A percentile compares a stretch with the other conserved stretches of the same genome.
These are phyloP conservation scores for Penaeus vannamei DNA, from an alignment of 1,140 invertebrate genomes.

Conservation along the genomic window DNA sequence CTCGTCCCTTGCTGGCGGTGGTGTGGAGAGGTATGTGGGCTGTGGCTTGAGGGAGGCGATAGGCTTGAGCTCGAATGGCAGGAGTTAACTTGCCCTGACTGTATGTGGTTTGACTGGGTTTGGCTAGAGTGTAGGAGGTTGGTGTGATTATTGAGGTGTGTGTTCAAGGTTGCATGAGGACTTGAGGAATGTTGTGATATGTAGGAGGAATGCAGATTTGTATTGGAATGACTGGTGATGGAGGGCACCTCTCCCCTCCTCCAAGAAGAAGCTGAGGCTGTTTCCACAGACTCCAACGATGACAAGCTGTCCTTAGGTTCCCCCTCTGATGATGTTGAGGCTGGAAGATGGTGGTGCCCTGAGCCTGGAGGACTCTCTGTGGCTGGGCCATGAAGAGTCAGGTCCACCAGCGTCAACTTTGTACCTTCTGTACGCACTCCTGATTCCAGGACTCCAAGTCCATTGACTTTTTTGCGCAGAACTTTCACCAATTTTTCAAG, in stretches of 20 bases:
- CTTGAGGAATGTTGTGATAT: conserved; percentile 34
- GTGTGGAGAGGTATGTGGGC: conserved; percentile 39
- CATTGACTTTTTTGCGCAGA: conserved; percentile 56
- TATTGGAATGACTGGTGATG: conserved; percentile 30
- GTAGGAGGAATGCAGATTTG: conserved; percentile 40
- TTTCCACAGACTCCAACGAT: conserved; percentile 54
- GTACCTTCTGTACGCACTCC: conserved; percentile 32
- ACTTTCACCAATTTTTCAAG: conserved; percentile 45
- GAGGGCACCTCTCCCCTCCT: conserved; percentile 47
- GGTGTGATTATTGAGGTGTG: conserved; percentile 20
- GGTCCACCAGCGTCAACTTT: conserved; percentile 51
- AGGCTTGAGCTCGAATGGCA: conserved; percentile 35
- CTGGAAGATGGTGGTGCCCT: neutral
- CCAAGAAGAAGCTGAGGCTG: conserved; percentile 58
- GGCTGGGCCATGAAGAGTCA: conserved; percentile 37
- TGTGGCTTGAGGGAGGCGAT: conserved; percentile 19
- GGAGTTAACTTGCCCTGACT: conserved; percentile 10
- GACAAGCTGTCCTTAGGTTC: conserved; percentile 54
- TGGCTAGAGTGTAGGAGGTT: conserved; percentile 10
- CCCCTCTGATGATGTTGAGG: conserved; percentile 57
- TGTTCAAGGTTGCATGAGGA: neutral
- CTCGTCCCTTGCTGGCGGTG: conserved; percentile 29
- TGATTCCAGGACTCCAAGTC: conserved; percentile 36
- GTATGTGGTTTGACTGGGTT: neutral
- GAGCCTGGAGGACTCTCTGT: conserved; percentile 23